phyloP scores from a whole-genome alignment of 2,888 invertebrate genomes.

The Parnassius apollo region DNA sequence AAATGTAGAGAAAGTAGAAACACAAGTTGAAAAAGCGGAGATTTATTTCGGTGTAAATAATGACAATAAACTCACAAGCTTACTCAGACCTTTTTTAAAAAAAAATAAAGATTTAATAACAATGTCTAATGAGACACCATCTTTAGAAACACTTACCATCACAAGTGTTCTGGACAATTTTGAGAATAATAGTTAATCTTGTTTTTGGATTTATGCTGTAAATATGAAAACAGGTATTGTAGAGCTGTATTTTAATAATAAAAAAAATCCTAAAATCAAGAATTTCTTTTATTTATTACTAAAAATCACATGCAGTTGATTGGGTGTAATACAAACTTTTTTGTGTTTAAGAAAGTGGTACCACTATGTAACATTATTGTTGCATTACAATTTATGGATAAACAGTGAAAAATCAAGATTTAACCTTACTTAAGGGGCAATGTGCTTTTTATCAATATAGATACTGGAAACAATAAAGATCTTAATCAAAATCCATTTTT shows the following conservation, averaged over 20 bases:
- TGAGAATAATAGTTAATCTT: slow-evolving; percentile 33
- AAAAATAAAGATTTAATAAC: slow-evolving; percentile 46
- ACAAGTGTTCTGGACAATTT: slow-evolving; percentile 61
- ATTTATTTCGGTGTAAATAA: slow-evolving; percentile 77
- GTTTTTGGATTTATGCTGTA: slow-evolving; percentile 4
- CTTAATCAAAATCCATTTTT: too few relatives aligned
- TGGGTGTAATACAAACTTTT: too few relatives aligned
- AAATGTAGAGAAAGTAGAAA: slow-evolving; percentile 80
- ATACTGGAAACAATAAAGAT: too few relatives aligned
- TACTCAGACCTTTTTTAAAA: slow-evolving; percentile 82
- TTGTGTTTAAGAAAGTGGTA: too few relatives aligned
- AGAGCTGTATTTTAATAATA: slow-evolving; percentile 7
- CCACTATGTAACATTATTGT: too few relatives aligned
- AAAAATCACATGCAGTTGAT: too few relatives aligned
- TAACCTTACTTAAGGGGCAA: too few relatives aligned
- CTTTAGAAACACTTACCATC: slow-evolving; percentile 41
- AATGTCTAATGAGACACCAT: slow-evolving; percentile 29
- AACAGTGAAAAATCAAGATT: too few relatives aligned
- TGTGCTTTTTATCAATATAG: too few relatives aligned
- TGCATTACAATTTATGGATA: too few relatives aligned
- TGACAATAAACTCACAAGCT: slow-evolving; percentile 81
- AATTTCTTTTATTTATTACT: neutral
- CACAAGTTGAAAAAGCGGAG: slow-evolving; percentile 82
- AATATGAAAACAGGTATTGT: neutral
- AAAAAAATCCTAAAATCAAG: neutral